Evolutionary conservation across 2,797 vertebrate genomes (phyloP), one percentile per base, ranked within the genome.

Genomic region (Novumbra hubbsi): DNA sequence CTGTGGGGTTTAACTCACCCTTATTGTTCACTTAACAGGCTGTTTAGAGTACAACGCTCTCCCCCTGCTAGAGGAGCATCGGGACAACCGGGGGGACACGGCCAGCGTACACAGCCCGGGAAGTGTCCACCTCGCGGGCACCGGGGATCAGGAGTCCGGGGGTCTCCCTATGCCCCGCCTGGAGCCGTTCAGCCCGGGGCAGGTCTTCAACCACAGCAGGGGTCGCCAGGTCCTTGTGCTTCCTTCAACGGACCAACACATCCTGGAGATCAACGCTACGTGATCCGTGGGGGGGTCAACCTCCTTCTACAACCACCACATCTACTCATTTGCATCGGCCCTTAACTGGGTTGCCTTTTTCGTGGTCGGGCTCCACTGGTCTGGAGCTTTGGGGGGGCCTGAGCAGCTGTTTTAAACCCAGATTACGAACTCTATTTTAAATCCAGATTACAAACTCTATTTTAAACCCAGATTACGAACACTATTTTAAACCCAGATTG

Each of bases 221-320:
- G 90, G 94, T 0, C 90, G 73, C 76, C 98, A 99, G 86, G 92
- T 98, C 74, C 92, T 98, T 49, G 97, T 99, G 84, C 91, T 98
- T 81, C 98, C 98, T 72, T 92, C 95, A 89, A 93, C 92, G 28
- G 96, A 99, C 0, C 95, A 98, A 91, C 97, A 98, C 17, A 94
- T 98, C 84, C 93, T 99, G 80, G 97, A 99, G 88, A 95, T 99
- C 87, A 99, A 95, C 0, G 92, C 96, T 24, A 99, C 98, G 91
- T 99, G 98, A 99, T 94, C 70, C 66, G n/a, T 21, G 62, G 87
- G 79, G 80, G 75, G 6, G 0, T 66, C 71, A 24, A 1, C 73
- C 60, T 60, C 71, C 12, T 69, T 34, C 19, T 27, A 21, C 8
- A 49, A 52, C 45, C 74, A 55, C 21, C 69, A 63, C 27, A n/a